Evolutionary conservation across 1,140 invertebrate species (phyloP), one percentile per base, ranked within the genome.

Genomic region (Neodiprion lecontei): DNA sequence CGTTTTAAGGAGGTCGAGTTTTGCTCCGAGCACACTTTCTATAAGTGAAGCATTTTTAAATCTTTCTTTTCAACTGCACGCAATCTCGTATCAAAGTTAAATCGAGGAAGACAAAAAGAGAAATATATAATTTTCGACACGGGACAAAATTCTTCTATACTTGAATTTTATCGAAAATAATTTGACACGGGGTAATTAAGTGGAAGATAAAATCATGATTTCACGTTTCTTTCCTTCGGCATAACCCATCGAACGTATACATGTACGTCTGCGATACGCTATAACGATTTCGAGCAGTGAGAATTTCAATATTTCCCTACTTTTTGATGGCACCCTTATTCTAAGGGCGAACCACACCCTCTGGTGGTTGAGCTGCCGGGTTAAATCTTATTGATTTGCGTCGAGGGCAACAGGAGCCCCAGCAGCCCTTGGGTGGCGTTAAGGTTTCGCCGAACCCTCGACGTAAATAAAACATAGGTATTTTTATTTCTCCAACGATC

Each of bases 281-380:
- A 21, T 21, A 21, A 21, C 17, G 17, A 21, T 21, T 61, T 61
- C 28, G 28, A 61, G 11, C 0, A 61, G 53, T 12, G n/a, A 12
- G 2, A 61, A 61, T 8, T 61, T 40, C 1, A 40, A 40, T 2
- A 40, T 40, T 40, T 61, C 53, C 28, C 28, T 61, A 61, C 11
- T 7, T 12, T 61, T 12, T 17, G n/a, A 14, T 5, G 53, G 4
- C 9, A 61, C n/a, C 50, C 53, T 12, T 61, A 40, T 14, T 61
- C 53, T 61, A 61, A 61, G 53, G 53, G 53, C 53, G 53, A 61
- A 61, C 53, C 53, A 61, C 53, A 61, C 53, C 53, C 53, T 61
- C 53, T 61, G 53, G 53, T 61, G 2, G 53, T 61, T 61, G 11
- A 5, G n/a, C 53, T 14, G 53, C 53, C 28, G 53, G 53, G 53